Evolutionary conservation across 2,113 vertebrate species (phyloP), one percentile per base, ranked within the genome.

Genomic region (Crotophaga sulcirostris): DNA sequence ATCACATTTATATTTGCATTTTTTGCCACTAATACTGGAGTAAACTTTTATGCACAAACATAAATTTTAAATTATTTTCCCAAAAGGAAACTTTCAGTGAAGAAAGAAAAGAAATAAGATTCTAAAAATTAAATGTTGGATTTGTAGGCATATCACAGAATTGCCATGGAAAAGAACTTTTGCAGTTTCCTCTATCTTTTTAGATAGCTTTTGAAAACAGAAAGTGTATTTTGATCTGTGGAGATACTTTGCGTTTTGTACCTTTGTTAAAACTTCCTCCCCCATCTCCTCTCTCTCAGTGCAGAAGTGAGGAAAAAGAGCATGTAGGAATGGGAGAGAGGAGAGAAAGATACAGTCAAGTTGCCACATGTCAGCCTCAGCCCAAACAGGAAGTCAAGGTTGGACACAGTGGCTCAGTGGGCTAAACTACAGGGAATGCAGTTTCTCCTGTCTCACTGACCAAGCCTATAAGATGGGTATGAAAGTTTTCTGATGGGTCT

Each of bases 361-460:
- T 51, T n/a, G 8, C 6, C 11, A 6, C 0, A 24, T 6, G 13
- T 28, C 49, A 58, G 59, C 6, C 40, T 31, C 59, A 70, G 68
- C 17, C 17, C 28, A 62, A 3, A 16, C 5, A 31, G 12, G 31
- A 58, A 0, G 13, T 49, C 45, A 24, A 17, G n/a, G 7, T 8
- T 18, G 63, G 56, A 58, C 5, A 1, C 0, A 0, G 4, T 7
- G 7, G 6, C 73, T 89, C 8, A 42, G 7, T 6, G 49, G 51
- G 13, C 51, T 21, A 12, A 70, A 18, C 25, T n/a, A 28, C 36
- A 62, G 42, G 9, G 19, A 62, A 4, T 1, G 2, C 9, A 16
- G 8, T 34, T 34, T 11, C 16, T 87, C 38, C 28, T 18, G 5
- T 24, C 25, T 16, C 38, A 13, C 31, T 3, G 23, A 4, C 13